Conservation (phyloP, 2,888 invertebrate genomes). For the Venustoraphidia nigricollis region DNA sequence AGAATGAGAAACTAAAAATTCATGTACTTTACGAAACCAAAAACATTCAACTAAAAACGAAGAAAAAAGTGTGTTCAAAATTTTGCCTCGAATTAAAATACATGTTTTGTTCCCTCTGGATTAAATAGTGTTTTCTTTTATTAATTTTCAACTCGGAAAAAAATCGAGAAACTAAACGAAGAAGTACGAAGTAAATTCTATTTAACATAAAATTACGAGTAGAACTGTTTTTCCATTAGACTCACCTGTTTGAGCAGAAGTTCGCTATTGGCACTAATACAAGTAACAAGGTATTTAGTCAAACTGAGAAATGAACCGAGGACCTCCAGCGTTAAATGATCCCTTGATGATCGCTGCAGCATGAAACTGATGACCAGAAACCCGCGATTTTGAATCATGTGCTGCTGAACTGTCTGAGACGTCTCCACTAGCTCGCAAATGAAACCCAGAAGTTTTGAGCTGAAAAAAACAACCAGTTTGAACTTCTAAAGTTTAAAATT, state of each 20-base stretch:
- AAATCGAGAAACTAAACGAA: too few species aligned
- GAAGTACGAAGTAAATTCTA: too few species aligned
- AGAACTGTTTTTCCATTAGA: constrained; percentile 1
- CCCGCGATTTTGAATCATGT: constrained; percentile 97
- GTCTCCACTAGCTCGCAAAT: constrained; percentile 95
- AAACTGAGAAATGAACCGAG: constrained; percentile 81
- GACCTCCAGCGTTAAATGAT: constrained; percentile 88
- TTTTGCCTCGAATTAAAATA: too few species aligned
- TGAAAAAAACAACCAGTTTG: constrained; percentile 25
- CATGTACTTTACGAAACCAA: too few species aligned
- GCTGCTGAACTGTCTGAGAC: constrained; percentile 95
- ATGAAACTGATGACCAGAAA: constrained; percentile 96
- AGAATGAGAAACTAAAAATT: too few species aligned
- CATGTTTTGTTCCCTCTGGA: too few species aligned
- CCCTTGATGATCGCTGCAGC: constrained; percentile 82
- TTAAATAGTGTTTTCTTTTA: too few species aligned
- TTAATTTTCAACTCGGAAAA: too few species aligned
- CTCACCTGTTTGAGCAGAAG: constrained; percentile 80
- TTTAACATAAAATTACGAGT: too few species aligned
- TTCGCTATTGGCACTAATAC: constrained; percentile 84
- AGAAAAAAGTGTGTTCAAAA: too few species aligned
- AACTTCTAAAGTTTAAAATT: too few species aligned
- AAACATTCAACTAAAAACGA: too few species aligned
- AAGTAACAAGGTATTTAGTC: constrained; percentile 85
- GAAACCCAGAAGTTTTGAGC: constrained; percentile 91